Evolutionary conservation across 2,113 vertebrate genomes (phyloP).

Genomic region (Ictalurus punctatus): DNA sequence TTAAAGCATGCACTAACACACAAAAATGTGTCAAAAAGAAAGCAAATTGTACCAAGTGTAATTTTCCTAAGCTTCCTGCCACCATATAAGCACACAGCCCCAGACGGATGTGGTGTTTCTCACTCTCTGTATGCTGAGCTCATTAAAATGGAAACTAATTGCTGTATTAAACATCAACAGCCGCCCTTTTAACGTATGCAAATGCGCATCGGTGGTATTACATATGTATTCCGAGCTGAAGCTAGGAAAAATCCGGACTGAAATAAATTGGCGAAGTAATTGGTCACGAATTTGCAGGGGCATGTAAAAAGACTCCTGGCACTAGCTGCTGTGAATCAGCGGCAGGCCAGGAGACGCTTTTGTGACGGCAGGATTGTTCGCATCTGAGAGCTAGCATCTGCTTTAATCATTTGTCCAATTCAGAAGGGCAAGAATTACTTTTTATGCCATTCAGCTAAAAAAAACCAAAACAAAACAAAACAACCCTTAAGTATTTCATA

Average conservation of each 20-base stretch:
- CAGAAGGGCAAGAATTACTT: not conserved
- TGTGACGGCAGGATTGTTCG: conserved; percentile 10
- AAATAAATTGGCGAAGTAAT: conserved; percentile 41
- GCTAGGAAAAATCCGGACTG: conserved; percentile 6
- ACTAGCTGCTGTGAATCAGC: not conserved
- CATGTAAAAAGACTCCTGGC: conserved; percentile 31
- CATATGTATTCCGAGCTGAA: conserved; percentile 2
- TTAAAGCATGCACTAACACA: not conserved
- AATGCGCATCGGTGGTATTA: conserved; percentile 44
- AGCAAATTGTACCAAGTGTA: not conserved
- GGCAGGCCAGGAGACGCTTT: not conserved
- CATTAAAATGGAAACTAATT: conserved; percentile 51
- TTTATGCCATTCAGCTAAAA: not conserved
- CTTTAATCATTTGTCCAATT: not conserved
- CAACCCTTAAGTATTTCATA: not conserved
- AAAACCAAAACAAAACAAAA: not conserved
- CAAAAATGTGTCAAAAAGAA: not conserved
- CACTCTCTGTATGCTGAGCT: conserved; percentile 13
- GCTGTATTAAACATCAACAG: conserved; percentile 50
- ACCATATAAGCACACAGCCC: not conserved
- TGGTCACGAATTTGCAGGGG: conserved; percentile 23
- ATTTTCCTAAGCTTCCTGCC: not conserved
- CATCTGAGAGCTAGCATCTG: not conserved
- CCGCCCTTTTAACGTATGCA: conserved; percentile 47
- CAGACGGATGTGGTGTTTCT: not conserved